Conservation (phyloP, 2,113 vertebrate genomes). For the Varanus salvator region DNA sequence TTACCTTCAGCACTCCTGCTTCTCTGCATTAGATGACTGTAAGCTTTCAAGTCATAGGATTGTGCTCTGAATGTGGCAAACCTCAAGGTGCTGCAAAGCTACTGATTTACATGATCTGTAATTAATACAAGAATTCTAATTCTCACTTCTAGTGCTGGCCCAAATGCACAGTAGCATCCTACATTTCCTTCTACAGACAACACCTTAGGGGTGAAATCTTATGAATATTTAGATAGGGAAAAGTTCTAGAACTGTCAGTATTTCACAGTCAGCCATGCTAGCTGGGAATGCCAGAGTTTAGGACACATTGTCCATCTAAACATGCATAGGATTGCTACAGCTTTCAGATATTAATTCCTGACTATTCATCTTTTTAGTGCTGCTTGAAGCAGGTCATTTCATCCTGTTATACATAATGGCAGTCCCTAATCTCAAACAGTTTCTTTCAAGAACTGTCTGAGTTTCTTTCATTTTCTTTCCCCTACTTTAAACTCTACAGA, state of each 20-base stretch:
- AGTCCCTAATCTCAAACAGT: not conserved
- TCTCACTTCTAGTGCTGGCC: too few relatives aligned
- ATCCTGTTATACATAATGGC: not conserved
- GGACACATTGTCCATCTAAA: too few relatives aligned
- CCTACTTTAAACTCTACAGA: not conserved
- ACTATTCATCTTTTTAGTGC: not conserved
- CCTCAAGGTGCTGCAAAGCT: too few relatives aligned
- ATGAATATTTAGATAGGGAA: too few relatives aligned
- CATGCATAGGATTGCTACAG: not conserved
- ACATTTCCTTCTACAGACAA: not conserved
- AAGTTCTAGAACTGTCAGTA: too few relatives aligned
- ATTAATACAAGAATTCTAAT: not conserved
- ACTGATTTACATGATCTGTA: not conserved
- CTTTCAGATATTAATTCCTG: not conserved
- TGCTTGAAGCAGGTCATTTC: not conserved
- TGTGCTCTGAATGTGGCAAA: not conserved
- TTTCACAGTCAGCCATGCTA: too few relatives aligned
- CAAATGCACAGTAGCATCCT: too few relatives aligned
- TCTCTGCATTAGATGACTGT: too few relatives aligned
- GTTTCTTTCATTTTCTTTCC: not conserved
- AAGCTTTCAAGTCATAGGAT: too few relatives aligned
- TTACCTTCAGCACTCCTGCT: too few relatives aligned
- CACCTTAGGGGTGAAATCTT: not conserved
- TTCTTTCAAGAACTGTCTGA: not conserved
- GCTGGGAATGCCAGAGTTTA: too few relatives aligned